Evolutionary conservation across 2,888 invertebrate species (phyloP).

Genomic region (Entomobrya proxima): DNA sequence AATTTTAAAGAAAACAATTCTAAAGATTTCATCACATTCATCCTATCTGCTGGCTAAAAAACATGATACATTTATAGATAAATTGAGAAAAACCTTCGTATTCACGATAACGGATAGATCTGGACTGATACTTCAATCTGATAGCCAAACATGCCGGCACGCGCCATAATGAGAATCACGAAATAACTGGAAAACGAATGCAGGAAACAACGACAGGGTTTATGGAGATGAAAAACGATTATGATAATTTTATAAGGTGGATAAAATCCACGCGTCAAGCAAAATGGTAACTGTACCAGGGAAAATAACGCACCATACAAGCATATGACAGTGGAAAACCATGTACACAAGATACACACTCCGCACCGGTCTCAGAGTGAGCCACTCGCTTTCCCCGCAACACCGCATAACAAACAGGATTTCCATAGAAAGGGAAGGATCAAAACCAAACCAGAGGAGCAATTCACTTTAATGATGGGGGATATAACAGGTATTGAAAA

Average conservation of each 20-base stretch:
- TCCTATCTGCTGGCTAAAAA: no score
- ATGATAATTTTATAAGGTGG: conserved; percentile 57
- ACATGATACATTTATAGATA: no score
- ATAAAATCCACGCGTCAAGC: conserved; percentile 5
- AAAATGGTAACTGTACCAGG: conserved; percentile 12
- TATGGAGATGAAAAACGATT: conserved; percentile 48
- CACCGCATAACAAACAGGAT: conserved; percentile 3
- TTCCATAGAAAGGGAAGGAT: conserved; percentile 1
- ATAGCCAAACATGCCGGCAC: no score
- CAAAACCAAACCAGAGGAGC: not conserved
- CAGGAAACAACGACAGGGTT: not conserved
- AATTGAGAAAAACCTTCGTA: no score
- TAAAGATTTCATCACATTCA: no score
- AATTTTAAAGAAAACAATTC: no score
- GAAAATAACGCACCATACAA: not conserved
- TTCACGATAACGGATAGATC: no score
- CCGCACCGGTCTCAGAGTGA: no score
- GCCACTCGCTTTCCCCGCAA: not conserved
- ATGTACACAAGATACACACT: not conserved
- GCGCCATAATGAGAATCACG: not conserved
- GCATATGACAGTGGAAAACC: not conserved
- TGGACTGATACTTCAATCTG: no score
- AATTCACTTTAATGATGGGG: conserved; percentile 42
- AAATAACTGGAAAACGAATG: no score
- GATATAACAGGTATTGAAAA: not conserved